A percentile compares a stretch with the other conserved stretches of the same genome.
These are phyloP conservation scores for Coranthus polyacanthus DNA, from an alignment of 2,797 vertebrate species.

Conservation along the genomic window DNA sequence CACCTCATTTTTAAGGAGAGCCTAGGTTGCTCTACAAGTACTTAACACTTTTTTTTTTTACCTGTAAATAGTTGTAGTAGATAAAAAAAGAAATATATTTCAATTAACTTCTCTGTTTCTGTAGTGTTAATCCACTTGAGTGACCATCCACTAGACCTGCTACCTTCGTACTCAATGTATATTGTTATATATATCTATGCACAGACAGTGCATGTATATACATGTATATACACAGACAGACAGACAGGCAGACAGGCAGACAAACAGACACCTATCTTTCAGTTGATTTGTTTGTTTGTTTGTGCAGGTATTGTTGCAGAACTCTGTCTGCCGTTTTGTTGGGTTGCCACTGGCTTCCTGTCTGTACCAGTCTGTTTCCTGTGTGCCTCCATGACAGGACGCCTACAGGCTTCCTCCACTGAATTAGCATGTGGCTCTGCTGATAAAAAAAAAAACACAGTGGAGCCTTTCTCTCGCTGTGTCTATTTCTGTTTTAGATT, in stretches of 20 bases:
- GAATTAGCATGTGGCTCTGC: slow-evolving; percentile 62
- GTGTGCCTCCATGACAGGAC: slow-evolving; percentile 69
- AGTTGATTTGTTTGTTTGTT: slow-evolving; percentile 65
- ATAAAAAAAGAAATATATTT: too few relatives aligned
- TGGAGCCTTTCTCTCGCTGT: slow-evolving; percentile 9
- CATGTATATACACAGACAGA: slow-evolving; percentile 20
- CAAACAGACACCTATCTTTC: slow-evolving; percentile 4
- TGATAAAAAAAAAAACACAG: slow-evolving; percentile 69
- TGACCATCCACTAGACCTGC: neutral
- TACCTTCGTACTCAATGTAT: slow-evolving; percentile 3
- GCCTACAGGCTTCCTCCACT: slow-evolving; percentile 70
- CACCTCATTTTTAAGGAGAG: too few relatives aligned
- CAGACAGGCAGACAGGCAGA: slow-evolving; percentile 16
- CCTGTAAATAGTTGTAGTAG: too few relatives aligned
- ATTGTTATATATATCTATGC: too few relatives aligned
- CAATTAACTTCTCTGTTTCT: too few relatives aligned
- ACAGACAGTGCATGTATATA: slow-evolving; percentile 21
- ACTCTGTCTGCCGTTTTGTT: slow-evolving; percentile 42
- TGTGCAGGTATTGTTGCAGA: slow-evolving; percentile 27
- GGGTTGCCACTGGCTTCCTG: slow-evolving; percentile 69
- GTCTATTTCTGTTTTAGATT: slow-evolving; percentile 53
- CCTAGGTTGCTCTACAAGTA: too few relatives aligned
- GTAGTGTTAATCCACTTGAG: too few relatives aligned
- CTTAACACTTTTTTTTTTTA: too few relatives aligned
- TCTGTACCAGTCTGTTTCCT: slow-evolving; percentile 77